Base-by-base conservation (phyloP, 2,113 vertebrate genomes). In the Centropristis striata region DNA sequence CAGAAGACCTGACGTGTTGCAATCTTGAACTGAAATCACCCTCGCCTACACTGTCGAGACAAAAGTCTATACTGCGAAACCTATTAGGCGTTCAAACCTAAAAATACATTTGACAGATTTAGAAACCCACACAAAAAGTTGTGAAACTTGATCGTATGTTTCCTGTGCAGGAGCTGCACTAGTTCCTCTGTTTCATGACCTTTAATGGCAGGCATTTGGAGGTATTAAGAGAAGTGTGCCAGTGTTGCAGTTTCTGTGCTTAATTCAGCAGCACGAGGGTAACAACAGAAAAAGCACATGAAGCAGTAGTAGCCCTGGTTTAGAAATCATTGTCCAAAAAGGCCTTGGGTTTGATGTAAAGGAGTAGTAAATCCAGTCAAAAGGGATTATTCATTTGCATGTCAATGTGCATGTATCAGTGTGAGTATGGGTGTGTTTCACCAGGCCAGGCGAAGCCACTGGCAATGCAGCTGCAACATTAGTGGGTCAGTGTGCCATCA, bases 401-500 rank as follows among this genome's bases (percentile, higher is more conserved):
- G 64, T 64, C 37, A 41, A 41, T 42, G 37, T 60, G 41, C 51
- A 63, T 60, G 53, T 66, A 54, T 28, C 50, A 75, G 32, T 59
- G 37, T 71, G 63, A 14, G 83, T 46, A 50, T 80, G 76, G 66
- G 74, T 81, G 67, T 59, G 44, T 67, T 78, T 91, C 82, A 88
- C 28, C 81, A 84, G 86, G 91, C 84, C 91, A 87, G 72, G 74
- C 71, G 51, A 72, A 88, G 88, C 92, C 89, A 92, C 57, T 90
- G 92, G 92, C 92, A 74, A 78, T 88, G 72, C 90, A 90, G 80
- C 73, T 86, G 89, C 86, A 90, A 86, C 80, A 90, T 92, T 94
- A 94, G 88, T 95, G 93, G 95, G 95, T 95, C 94, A 95, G 93
- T 95, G 88, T 94, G 93, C 92, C 94, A 94, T 93, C 90, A 75